Evolutionary conservation across 2,113 vertebrate genomes (phyloP).

Genomic region (Electrona antarctica): DNA sequence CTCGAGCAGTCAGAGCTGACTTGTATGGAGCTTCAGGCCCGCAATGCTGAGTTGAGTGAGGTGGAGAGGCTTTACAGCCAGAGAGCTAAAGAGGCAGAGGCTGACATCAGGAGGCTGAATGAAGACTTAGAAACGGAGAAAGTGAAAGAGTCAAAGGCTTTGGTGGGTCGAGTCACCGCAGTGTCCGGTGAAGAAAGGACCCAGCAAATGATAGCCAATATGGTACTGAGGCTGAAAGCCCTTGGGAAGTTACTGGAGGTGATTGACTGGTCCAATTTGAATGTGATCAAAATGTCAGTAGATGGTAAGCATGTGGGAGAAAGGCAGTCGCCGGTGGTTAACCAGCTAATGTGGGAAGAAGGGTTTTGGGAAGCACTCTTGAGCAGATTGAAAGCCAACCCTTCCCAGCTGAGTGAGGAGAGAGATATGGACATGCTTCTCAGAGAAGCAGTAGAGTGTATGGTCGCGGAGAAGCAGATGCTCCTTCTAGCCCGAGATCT

Average conservation of each 20-base stretch:
- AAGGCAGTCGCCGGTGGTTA: neutral
- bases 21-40: constrained; percentile 43
- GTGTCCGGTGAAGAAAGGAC: constrained; percentile 44
- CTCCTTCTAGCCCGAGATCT: constrained; percentile 39
- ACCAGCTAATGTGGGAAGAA: constrained; percentile 58
- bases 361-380: constrained; percentile 58
- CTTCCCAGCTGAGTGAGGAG: constrained; percentile 5
- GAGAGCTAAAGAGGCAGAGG: constrained; percentile 28
- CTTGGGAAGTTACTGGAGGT: constrained; percentile 55
- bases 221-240: constrained; percentile 44
- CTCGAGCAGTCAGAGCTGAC: constrained; percentile 31
- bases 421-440: constrained; percentile 24
- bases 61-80: neutral
- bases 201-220: constrained; percentile 48
- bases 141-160: neutral
- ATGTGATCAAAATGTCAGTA: neutral
- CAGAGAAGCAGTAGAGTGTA: constrained; percentile 15
- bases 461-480: constrained; percentile 56
- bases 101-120: constrained; percentile 28
- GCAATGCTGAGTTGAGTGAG: constrained; percentile 43
- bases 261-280: constrained; percentile 40
- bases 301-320: constrained; percentile 25
- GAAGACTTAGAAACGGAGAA: constrained; percentile 32
- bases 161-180: neutral
- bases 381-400: constrained; percentile 26